These are phyloP conservation scores for Tolypeutes matacus DNA, from an alignment of 2,797 vertebrate genomes.

Conservation along the genomic window DNA sequence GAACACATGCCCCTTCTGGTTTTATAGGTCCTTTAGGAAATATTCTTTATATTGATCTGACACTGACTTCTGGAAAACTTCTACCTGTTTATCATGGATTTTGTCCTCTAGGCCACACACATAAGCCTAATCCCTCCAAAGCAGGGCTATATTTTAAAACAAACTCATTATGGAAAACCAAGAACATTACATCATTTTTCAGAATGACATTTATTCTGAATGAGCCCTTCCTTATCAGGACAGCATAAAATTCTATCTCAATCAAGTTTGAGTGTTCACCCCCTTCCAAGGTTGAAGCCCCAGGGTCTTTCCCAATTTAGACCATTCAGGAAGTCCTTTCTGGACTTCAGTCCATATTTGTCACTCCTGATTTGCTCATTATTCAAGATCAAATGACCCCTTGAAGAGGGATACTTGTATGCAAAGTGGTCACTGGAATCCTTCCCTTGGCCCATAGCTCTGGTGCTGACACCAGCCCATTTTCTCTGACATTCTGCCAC, in stretches of 20 bases:
- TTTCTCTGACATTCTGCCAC: neutral
- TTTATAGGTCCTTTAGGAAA: slow-evolving; percentile 69
- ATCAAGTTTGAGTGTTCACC: neutral
- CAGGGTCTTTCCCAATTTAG: neutral
- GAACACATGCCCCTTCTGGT: slow-evolving; percentile 51
- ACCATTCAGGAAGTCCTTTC: neutral
- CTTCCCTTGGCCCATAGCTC: neutral
- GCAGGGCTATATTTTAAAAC: slow-evolving; percentile 46
- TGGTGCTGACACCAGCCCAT: neutral
- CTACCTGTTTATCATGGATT: slow-evolving; percentile 16
- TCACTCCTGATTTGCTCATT: neutral
- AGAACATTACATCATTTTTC: slow-evolving; percentile 21
- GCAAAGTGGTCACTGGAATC: neutral
- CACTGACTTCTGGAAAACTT: slow-evolving; percentile 65
- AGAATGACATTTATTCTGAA: slow-evolving; percentile 6
- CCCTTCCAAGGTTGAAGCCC: neutral
- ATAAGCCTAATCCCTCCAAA: slow-evolving; percentile 33
- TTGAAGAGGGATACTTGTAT: neutral
- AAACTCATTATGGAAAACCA: neutral
- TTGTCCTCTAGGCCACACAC: slow-evolving; percentile 54
- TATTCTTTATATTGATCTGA: slow-evolving; percentile 71
- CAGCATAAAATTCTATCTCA: neutral
- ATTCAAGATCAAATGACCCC: neutral
- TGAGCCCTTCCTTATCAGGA: neutral
- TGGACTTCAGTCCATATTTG: neutral